Base-by-base conservation (phyloP, 2,113 vertebrate species). In the Megalops atlanticus region DNA sequence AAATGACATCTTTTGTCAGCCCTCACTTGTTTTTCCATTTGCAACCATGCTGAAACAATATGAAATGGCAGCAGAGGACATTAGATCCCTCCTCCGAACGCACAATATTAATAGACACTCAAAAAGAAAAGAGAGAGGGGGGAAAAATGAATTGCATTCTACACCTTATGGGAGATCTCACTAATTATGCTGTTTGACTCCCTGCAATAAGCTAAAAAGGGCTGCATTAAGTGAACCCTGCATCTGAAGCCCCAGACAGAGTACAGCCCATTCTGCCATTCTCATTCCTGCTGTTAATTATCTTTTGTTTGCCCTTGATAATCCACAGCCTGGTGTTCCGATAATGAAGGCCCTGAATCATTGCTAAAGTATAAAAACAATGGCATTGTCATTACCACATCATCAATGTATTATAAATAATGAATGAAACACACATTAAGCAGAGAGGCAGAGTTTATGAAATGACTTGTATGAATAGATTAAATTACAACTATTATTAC, bases 221-320 rank as follows among this genome's bases (percentile, higher is more conserved):
- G 91, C 87, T 90, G 89, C 85, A 90, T 92, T 93, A 91, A 89
- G 92, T 90, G 93, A 93, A 89, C 86, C 93, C 91, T 81, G 88
- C 88, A 87, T 92, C 88, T 76, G 88, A 90, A 93, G 91, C 89
- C 92, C 77, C 81, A 85, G 81, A 58, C 81, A 77, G 86, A 83
- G 88, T 78, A 91, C 93, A 94, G 82, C 84, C 73, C 52, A 80
- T 76, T 85, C 91, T 92, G 91, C 89, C 85, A 84, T 86, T 85
- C 88, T 33, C 80, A 74, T 93, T 95, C 93, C 94, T 93, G 91
- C 87, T 95, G 94, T 97, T 98, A 98, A 98, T 98, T 98, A 96
- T 97, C 97, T 97, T 98, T 97, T 98, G 97, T 98, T 99, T 99
- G 96, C 97, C 94, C 95, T 96, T 95, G 95, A 96, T 97, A 97